Evolutionary conservation across 2,888 invertebrate genomes (phyloP), one percentile per base, ranked within the genome.

Genomic region (Strigamia transsilvanica): DNA sequence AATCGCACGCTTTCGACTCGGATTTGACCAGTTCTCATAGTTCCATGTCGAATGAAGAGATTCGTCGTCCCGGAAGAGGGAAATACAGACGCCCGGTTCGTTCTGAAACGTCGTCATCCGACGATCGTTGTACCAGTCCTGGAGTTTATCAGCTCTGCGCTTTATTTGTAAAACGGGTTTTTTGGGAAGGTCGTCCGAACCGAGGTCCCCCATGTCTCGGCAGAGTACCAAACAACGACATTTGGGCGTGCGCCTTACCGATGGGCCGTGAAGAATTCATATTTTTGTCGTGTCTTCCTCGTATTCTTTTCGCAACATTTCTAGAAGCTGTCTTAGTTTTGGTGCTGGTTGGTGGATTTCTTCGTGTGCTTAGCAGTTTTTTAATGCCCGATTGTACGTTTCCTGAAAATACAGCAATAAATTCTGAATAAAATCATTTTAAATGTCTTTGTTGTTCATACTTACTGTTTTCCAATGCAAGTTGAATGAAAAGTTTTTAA

Each of bases 211-310:
- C 61, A 1, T 61, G 61, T 12, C 61, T 61, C 18, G 61, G 61
- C n/a, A 18, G 61, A 1, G 12, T 6, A 0, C 21, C 6, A 18
- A 61, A 61, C 61, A 7, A n/a, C 12, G 4, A 21, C n/a, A 2
- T 61, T 23, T 61, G 23, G 61, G 61, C 61, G n/a, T 21, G 21
- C 12, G n/a, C 61, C 12, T 0, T 61, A 61, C 61, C 61, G 18
- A 61, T 61, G 61, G 61, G 61, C 13, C 61, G 61, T 61, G 61
- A 61, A 18, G 61, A 61, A 7, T 61, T 61, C 61, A 61, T 61
- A 9, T 61, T 61, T 61, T 23, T 61, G 6, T 23, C 61, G 6
- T 61, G 61, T 61, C 10, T 61, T 4, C 61, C 61, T 23, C 18
- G 61, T 0, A 61, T 61, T 18, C 61, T 61, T 18, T 61, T 61